Evolutionary conservation across 2,888 invertebrate genomes (phyloP).

Genomic region (Disparrhopalites patrizii): DNA sequence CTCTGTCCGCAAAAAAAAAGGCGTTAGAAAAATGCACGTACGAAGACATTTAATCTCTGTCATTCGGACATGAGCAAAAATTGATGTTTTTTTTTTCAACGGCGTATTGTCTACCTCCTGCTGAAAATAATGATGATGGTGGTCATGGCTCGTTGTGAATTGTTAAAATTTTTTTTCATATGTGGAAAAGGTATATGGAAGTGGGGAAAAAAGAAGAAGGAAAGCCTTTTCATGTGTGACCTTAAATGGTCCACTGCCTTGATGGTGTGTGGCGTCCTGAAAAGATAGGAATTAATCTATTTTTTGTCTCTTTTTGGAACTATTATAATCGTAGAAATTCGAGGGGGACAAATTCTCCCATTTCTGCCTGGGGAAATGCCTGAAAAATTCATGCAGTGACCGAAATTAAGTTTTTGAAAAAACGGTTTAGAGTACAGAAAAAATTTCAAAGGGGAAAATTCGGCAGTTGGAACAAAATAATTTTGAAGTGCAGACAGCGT

Average conservation of each 20-base stretch:
- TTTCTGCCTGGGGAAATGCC: no score
- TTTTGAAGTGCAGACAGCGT: no score
- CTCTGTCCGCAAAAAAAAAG: conserved; percentile 7
- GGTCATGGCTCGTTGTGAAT: no score
- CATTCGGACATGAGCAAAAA: conserved; percentile 4
- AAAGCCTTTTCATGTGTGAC: conserved; percentile 10
- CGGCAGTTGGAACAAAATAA: no score
- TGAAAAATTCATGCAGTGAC: no score
- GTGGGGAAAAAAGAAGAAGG: not conserved
- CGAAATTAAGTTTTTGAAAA: no score
- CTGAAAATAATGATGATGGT: no score
- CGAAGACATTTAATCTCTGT: conserved; percentile 12
- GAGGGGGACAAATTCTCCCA: no score
- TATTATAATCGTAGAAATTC: no score
- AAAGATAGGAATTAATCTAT: not conserved
- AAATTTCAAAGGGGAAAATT: no score
- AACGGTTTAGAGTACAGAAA: not conserved
- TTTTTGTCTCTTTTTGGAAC: not conserved
- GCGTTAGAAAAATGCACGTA: not conserved
- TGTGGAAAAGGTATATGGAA: no score
- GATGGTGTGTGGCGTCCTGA: not conserved
- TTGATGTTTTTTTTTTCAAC: not conserved
- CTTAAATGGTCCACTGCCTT: conserved; percentile 23
- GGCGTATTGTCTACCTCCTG: not conserved
- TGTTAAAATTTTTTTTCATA: no score